Conservation (phyloP, 2,888 invertebrate species). For the Troides oblongomaculatus region DNA sequence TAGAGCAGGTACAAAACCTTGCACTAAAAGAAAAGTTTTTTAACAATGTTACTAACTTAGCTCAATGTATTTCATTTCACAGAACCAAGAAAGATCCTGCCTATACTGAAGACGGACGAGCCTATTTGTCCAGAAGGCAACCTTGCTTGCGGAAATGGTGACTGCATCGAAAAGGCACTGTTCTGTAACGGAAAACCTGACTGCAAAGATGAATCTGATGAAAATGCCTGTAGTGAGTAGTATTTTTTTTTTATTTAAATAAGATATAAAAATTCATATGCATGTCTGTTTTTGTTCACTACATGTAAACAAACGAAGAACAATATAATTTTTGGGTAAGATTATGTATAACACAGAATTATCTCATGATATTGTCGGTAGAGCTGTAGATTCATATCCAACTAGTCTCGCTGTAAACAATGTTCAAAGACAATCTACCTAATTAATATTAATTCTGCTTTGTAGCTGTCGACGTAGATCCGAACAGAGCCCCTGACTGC, state of each 20-base stretch:
- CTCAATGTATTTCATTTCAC: constrained; percentile 50
- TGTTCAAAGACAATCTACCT: background rate
- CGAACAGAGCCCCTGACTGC: constrained; percentile 95
- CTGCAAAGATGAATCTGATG: constrained; percentile 96
- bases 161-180: constrained; percentile 93
- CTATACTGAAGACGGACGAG: constrained; percentile 94
- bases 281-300: no score
- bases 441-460: constrained; percentile 33
- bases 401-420: background rate
- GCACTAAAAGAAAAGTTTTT: background rate
- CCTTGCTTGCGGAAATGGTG: constrained; percentile 94
- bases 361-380: no score
- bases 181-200: constrained; percentile 96
- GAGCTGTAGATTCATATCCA: no score
- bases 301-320: no score
- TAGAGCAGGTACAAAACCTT: background rate
- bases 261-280: no score
- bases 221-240: constrained; percentile 96
- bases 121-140: constrained; percentile 95
- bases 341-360: no score
- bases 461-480: constrained; percentile 92
- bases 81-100: constrained; percentile 94
- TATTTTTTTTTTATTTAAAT: background rate
- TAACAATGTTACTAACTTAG: background rate
- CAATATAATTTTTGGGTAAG: no score